These are phyloP conservation scores for Hartigia nigra DNA, from an alignment of 2,888 invertebrate genomes.

Conservation along the genomic window DNA sequence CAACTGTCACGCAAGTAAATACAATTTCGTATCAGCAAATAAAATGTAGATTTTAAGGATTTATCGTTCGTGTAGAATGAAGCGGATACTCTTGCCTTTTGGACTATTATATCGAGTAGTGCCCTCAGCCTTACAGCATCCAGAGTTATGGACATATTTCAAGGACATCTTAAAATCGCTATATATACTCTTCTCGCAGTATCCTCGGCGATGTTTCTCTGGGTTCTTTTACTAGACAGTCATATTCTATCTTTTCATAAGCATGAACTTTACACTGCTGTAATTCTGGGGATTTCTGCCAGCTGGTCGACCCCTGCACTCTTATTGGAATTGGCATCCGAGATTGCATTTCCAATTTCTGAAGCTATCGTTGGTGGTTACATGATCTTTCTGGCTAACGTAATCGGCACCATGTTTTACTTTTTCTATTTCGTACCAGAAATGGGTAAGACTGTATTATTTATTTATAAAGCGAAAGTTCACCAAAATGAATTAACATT, in stretches of 20 bases:
- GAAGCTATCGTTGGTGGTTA: conserved; percentile 56
- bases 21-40: background rate
- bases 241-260: conserved; percentile 40
- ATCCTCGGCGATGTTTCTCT: conserved; percentile 50
- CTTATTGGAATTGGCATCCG: conserved; percentile 54
- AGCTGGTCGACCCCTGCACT: conserved; percentile 54
- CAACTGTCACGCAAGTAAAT: conserved; percentile 45
- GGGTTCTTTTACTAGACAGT: conserved; percentile 46
- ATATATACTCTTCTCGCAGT: conserved; percentile 36
- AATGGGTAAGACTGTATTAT: conserved; percentile 32
- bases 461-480: background rate
- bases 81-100: conserved; percentile 51
- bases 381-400: conserved; percentile 51
- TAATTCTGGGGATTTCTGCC: conserved; percentile 47
- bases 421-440: conserved; percentile 39
- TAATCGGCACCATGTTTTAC: conserved; percentile 39
- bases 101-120: conserved; percentile 53
- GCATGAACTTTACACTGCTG: conserved; percentile 44
- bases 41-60: background rate
- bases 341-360: conserved; percentile 54
- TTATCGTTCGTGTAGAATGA: conserved; percentile 37
- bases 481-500: background rate
- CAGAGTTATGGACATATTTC: conserved; percentile 46
- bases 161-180: conserved; percentile 46
- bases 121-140: conserved; percentile 44